Conservation (phyloP, 2,888 invertebrate genomes). For the Drosophila vallismaia region DNA sequence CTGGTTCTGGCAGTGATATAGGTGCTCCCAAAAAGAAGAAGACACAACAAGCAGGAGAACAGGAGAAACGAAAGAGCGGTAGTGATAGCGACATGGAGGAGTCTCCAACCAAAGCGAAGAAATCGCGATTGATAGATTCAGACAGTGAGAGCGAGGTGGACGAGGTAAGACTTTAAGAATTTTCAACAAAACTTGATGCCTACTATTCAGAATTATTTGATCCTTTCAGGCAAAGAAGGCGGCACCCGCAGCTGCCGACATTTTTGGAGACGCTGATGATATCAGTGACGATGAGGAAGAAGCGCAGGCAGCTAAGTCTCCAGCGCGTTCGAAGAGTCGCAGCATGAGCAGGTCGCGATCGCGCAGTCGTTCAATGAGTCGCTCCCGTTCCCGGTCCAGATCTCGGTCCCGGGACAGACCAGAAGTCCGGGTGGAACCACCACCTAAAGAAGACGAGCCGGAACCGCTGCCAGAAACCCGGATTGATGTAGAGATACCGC, state of each 20-base stretch:
- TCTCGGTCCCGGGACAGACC: conserved; percentile 75
- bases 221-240: conserved; percentile 54
- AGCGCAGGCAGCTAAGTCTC: conserved; percentile 61
- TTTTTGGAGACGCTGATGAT: conserved; percentile 97
- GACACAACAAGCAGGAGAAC: conserved; percentile 84
- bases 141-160: conserved; percentile 89
- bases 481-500: conserved; percentile 98
- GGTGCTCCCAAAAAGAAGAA: conserved; percentile 78
- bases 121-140: conserved; percentile 86
- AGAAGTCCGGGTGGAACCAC: conserved; percentile 69
- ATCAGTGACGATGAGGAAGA: conserved; percentile 89
- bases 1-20: conserved; percentile 80
- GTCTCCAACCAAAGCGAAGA: conserved; percentile 84
- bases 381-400: conserved; percentile 70
- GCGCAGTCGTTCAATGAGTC: conserved; percentile 63
- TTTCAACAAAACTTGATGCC: neutral
- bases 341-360: conserved; percentile 70
- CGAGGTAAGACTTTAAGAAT: conserved; percentile 53
- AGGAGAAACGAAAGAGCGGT: conserved; percentile 79
- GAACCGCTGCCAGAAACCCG: conserved; percentile 95
- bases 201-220: neutral
- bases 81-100: conserved; percentile 66
- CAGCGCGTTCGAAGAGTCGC: conserved; percentile 72
- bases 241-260: conserved; percentile 87
- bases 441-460: conserved; percentile 86